Evolutionary conservation across 2,797 vertebrate genomes (phyloP).

Genomic region (Myotis myotis): DNA sequence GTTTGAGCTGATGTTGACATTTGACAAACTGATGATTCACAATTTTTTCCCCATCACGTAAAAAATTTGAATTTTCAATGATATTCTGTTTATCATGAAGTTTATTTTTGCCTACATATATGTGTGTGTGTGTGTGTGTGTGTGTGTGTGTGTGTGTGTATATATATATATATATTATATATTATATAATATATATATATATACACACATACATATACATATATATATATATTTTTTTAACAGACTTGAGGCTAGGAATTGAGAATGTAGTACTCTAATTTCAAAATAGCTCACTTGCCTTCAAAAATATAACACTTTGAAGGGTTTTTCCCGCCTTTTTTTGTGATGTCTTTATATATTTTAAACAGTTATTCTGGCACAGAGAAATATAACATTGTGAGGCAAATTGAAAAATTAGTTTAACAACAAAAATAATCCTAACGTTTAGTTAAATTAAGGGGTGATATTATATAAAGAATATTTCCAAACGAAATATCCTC

Average conservation of each 20-base stretch:
- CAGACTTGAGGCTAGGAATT: slow-evolving; percentile 49
- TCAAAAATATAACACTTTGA: slow-evolving; percentile 31
- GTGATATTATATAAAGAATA: background rate
- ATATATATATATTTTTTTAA: background rate
- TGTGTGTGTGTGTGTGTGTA: no score
- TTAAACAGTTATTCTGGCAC: background rate
- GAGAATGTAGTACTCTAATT: slow-evolving; percentile 37
- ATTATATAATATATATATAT: no score
- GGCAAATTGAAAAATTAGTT: background rate
- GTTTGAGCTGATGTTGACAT: slow-evolving; percentile 29
- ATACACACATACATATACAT: background rate
- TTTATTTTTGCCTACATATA: slow-evolving; percentile 42
- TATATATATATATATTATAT: no score
- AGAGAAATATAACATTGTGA: background rate
- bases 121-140: background rate
- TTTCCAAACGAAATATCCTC: slow-evolving; percentile 32
- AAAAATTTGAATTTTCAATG: slow-evolving; percentile 61
- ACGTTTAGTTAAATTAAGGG: slow-evolving; percentile 7
- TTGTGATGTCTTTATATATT: background rate
- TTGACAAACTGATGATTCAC: slow-evolving; percentile 59
- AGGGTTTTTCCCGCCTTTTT: background rate
- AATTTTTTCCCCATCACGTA: slow-evolving; percentile 59
- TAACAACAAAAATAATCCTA: background rate
- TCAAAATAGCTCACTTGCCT: slow-evolving; percentile 45
- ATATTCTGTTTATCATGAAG: slow-evolving; percentile 62